Evolutionary conservation across 2,113 vertebrate genomes (phyloP).

Genomic region (Noturus placidus): DNA sequence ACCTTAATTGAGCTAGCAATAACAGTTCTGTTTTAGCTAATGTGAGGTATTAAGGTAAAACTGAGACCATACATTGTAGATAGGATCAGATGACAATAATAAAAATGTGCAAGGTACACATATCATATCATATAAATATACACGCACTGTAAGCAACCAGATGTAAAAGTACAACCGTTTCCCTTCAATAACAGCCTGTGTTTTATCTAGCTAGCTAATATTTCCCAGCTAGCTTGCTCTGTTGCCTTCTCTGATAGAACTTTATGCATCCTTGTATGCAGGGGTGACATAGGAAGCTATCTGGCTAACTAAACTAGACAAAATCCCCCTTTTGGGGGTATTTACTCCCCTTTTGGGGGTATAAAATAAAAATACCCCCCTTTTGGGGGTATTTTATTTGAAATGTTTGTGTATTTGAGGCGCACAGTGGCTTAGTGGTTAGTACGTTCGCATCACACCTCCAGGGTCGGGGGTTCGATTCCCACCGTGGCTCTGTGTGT

Average conservation of each 20-base stretch:
- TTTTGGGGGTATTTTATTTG: background rate
- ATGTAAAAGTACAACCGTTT: background rate
- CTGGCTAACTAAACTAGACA: background rate
- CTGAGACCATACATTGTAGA: background rate
- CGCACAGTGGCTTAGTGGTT: no score
- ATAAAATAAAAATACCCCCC: no score
- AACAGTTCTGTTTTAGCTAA: background rate
- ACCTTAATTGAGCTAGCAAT: background rate
- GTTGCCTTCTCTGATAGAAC: background rate
- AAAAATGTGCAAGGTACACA: background rate
- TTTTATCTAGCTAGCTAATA: background rate
- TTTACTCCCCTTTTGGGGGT: background rate
- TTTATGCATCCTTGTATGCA: background rate
- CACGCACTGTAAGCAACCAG: background rate
- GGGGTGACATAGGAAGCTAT: background rate
- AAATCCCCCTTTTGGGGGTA: background rate
- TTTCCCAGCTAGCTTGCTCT: background rate
- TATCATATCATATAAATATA: background rate
- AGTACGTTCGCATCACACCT: no score
- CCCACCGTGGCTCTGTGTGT: no score
- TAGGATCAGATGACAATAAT: background rate
- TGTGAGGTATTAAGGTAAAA: background rate
- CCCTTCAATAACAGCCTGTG: background rate
- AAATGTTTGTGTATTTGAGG: background rate
- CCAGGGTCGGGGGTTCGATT: no score